Conservation (phyloP, 2,888 invertebrate species). For the Aphrophora alni region DNA sequence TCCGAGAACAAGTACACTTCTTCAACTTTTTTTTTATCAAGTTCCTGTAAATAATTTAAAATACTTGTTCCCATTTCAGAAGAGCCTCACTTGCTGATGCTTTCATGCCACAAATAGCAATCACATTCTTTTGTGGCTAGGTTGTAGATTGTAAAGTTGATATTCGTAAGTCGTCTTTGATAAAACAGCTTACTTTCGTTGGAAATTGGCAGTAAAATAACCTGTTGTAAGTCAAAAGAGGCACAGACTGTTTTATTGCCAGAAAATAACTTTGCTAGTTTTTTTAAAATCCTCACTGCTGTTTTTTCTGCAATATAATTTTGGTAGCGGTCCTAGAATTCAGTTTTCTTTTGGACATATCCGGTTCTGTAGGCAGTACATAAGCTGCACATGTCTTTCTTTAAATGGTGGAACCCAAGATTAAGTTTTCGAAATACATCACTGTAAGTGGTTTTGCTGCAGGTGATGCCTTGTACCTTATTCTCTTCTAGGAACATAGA, state of each 20-base stretch:
- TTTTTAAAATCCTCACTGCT: background rate
- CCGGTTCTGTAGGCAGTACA: background rate
- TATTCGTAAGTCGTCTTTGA: constrained; percentile 4
- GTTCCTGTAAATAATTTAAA: background rate
- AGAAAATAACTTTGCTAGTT: background rate
- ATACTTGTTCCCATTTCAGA: constrained; percentile 18
- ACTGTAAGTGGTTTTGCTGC: background rate
- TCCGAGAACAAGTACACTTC: constrained; percentile 14
- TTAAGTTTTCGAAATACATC: background rate
- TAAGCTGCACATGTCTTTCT: constrained; percentile 4
- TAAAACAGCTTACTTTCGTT: constrained; percentile 20
- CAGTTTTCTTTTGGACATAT: background rate
- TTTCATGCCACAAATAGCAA: constrained; percentile 17
- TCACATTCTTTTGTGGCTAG: background rate
- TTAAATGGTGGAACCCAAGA: background rate
- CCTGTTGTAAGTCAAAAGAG: constrained; percentile 26
- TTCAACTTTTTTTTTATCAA: constrained; percentile 1
- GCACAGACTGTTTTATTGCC: background rate
- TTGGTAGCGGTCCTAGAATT: constrained; percentile 11
- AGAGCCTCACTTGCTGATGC: constrained; percentile 13
- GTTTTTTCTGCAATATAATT: background rate
- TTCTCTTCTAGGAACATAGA: no score
- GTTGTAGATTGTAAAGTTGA: constrained; percentile 26
- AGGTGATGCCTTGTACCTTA: no score
- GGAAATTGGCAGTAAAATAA: constrained; percentile 17